Percentiles rank a stretch among this genome's conserved stretches.
These are phyloP conservation scores for Drosophila arawakana DNA, from an alignment of 1,140 invertebrate species.

Conservation along the genomic window DNA sequence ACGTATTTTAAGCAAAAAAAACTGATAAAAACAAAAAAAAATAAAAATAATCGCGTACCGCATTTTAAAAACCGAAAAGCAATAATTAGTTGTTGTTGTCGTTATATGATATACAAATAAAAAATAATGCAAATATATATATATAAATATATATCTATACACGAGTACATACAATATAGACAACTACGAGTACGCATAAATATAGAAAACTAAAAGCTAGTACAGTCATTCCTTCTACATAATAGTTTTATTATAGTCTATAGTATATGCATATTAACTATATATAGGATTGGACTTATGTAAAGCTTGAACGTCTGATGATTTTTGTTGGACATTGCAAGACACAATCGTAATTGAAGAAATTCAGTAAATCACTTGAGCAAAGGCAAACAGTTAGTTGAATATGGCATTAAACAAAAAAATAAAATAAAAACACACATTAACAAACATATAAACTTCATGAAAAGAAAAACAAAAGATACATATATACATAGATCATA, in stretches of 20 bases:
- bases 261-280: conserved; percentile 54
- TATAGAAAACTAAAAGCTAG: conserved; percentile 45
- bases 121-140: conserved; percentile 29
- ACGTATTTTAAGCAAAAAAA: conserved; percentile 59
- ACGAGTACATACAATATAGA: conserved; percentile 53
- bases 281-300: conserved; percentile 71
- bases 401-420: conserved; percentile 29
- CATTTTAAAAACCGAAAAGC: conserved; percentile 80
- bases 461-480: conserved; percentile 8
- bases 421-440: conserved; percentile 18
- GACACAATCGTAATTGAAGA: conserved; percentile 76
- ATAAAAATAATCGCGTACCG: conserved; percentile 52
- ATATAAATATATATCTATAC: conserved; percentile 20
- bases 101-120: conserved; percentile 71
- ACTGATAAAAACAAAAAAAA: conserved; percentile 30
- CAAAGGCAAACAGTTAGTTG: conserved; percentile 53
- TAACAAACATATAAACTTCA: conserved; percentile 38
- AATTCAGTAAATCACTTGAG: conserved; percentile 40
- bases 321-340: conserved; percentile 81
- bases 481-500: conserved; percentile 28
- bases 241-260: conserved; percentile 49
- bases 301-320: conserved; percentile 76
- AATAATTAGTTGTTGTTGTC: conserved; percentile 82
- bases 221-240: conserved; percentile 76
- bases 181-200: conserved; percentile 47